These are phyloP conservation scores for Cotesia chilonis DNA, from an alignment of 1,140 invertebrate genomes.

Conservation along the genomic window DNA sequence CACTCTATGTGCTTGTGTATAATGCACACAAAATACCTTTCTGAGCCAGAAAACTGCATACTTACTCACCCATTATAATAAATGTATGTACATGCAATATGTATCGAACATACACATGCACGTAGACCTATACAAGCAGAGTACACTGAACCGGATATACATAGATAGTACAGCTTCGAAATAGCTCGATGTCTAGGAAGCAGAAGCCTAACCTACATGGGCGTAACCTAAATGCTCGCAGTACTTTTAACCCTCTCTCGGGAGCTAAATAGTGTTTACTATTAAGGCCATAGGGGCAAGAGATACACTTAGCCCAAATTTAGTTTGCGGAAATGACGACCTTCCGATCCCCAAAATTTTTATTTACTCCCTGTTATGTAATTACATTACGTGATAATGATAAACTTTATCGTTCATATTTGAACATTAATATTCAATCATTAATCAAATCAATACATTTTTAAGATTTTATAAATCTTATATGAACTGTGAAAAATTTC, in stretches of 20 bases:
- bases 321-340: conserved; percentile 42
- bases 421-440: no score
- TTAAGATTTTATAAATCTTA: no score
- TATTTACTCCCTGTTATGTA: no score
- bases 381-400: no score
- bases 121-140: neutral
- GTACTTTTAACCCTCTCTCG: conserved; percentile 41
- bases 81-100: conserved; percentile 1
- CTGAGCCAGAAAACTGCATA: neutral
- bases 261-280: conserved; percentile 49
- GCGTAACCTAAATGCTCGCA: conserved; percentile 47
- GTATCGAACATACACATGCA: neutral
- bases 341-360: no score
- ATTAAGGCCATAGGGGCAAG: conserved; percentile 43
- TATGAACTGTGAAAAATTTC: no score
- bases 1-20: conserved; percentile 35
- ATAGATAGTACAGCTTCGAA: neutral
- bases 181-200: conserved; percentile 30
- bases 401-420: no score
- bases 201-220: conserved; percentile 41
- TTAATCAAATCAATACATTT: no score
- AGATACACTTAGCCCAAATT: conserved; percentile 53
- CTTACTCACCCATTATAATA: conserved; percentile 17
- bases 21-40: conserved; percentile 30
- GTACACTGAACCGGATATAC: conserved; percentile 16